A percentile compares a stretch with the other conserved stretches of the same genome.
phyloP scores from a whole-genome alignment of 2,797 vertebrate species.

The Cynopterus sphinx region DNA sequence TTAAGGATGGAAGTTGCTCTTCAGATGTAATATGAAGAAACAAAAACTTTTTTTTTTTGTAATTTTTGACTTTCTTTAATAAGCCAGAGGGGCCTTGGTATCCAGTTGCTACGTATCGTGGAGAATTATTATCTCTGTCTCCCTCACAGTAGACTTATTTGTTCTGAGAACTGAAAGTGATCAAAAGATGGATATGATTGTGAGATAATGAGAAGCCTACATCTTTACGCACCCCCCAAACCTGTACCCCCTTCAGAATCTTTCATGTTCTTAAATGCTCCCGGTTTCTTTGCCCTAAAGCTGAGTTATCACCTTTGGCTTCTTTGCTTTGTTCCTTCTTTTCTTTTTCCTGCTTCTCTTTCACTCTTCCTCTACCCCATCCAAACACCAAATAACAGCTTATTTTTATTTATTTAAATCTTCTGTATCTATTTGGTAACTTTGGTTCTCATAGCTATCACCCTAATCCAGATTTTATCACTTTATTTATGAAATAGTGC shows the following conservation, averaged over 20 bases:
- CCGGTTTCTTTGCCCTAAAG: not conserved
- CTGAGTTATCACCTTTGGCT: not conserved
- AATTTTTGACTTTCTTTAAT: not conserved
- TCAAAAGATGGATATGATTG: not conserved
- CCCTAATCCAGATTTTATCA: not conserved
- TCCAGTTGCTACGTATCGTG: not conserved
- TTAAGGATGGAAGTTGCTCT: not conserved
- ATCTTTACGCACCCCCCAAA: not conserved
- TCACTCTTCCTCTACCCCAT: not conserved
- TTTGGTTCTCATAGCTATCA: not conserved
- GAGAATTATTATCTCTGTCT: not conserved
- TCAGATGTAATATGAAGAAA: not conserved
- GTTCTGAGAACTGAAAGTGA: not conserved
- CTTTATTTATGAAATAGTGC: not conserved
- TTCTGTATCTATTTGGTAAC: not conserved
- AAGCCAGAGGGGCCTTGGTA: not conserved
- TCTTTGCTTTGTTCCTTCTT: not conserved
- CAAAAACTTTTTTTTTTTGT: not conserved
- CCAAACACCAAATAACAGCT: not conserved
- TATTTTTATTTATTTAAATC: not conserved
- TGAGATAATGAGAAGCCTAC: not conserved
- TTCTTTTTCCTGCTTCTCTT: not conserved
- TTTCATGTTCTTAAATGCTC: not conserved
- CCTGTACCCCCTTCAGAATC: not conserved
- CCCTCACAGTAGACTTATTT: not conserved